Evolutionary conservation across 2,113 vertebrate genomes (phyloP), one percentile per base, ranked within the genome.

Genomic region (Athene cunicularia): DNA sequence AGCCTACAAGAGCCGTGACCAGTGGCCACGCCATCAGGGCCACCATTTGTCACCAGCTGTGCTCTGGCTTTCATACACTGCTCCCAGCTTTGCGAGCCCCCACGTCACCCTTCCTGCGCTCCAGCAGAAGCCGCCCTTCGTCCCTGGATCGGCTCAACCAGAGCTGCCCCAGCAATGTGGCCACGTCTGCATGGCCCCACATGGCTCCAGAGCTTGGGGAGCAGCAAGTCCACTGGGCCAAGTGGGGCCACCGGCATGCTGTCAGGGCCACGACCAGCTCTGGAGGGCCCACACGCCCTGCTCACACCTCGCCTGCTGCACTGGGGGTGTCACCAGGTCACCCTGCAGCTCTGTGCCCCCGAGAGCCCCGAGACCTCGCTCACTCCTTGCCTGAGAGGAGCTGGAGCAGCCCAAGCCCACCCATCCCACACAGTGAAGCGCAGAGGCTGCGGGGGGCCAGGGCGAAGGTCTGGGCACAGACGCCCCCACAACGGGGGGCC

Each of bases 381-480:
- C 1, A 1, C 55, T 27, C 23, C 8, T 71, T 5, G 2, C 28
- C 47, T 0, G 1, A 14, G 24, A 88, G 41, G 13, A 49, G 24
- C 24, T 2, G 4, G 56, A 62, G 45, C 1, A 3, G 41, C 24
- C 24, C 1, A 1, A 66, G 43, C 8, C 14, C 47, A 20, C 15
- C 14, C 1, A 0, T 6, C 0, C 0, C 12, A 35, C 22, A 10
- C 21, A 13, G 1, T 1, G 2, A 28, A 75, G 56, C 32, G 19
- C 26, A 0, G 3, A 17, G 41, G 41, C 11, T 5, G 3, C 2
- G 3, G 39, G 11, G 19, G n/a, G 8, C 27, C 68, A 35, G 26
- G 17, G 6, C 3, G 0, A 45, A 24, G n/a, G 33, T 39, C n/a
- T 33, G 20, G 16, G 23, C 30, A 39, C 28, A 59, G 35, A 21